These are phyloP conservation scores for Erpornis zantholeuca DNA, from an alignment of 2,113 vertebrate genomes.

Conservation along the genomic window DNA sequence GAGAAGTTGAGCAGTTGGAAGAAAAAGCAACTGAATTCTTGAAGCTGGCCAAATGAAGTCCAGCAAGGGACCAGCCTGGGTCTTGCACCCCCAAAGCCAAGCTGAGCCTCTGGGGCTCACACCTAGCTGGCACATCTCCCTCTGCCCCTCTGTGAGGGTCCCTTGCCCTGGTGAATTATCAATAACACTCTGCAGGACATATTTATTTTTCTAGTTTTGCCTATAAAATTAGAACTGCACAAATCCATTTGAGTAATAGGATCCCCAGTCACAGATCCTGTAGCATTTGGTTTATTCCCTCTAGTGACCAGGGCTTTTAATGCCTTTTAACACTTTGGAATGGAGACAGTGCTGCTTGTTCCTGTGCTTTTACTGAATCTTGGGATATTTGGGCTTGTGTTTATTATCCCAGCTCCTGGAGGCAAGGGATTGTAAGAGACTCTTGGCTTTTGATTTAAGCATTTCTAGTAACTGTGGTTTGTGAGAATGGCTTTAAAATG, in stretches of 20 bases:
- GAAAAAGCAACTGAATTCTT: neutral
- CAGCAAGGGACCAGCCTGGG: neutral
- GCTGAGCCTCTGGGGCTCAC: fast-evolving
- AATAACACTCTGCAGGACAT: neutral
- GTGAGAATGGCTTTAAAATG: constrained; percentile 23
- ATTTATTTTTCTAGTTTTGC: neutral
- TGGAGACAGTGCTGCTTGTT: neutral
- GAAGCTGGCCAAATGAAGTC: neutral
- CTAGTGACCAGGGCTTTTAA: neutral
- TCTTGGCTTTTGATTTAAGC: constrained; percentile 26
- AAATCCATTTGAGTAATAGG: neutral
- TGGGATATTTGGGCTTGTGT: neutral
- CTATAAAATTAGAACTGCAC: neutral
- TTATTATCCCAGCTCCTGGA: constrained; percentile 9
- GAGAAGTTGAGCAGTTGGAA: neutral
- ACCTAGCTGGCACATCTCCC: fast-evolving
- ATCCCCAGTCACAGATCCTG: neutral
- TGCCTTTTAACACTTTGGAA: neutral
- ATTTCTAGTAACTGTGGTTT: constrained; percentile 1
- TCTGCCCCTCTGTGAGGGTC: neutral
- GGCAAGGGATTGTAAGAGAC: neutral
- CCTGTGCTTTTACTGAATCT: neutral
- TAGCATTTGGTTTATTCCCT: neutral
- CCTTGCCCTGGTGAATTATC: neutral
- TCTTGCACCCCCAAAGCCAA: neutral